These are phyloP conservation scores for Sycophila sp. DNA, from an alignment of 1,140 invertebrate genomes.

Conservation along the genomic window DNA sequence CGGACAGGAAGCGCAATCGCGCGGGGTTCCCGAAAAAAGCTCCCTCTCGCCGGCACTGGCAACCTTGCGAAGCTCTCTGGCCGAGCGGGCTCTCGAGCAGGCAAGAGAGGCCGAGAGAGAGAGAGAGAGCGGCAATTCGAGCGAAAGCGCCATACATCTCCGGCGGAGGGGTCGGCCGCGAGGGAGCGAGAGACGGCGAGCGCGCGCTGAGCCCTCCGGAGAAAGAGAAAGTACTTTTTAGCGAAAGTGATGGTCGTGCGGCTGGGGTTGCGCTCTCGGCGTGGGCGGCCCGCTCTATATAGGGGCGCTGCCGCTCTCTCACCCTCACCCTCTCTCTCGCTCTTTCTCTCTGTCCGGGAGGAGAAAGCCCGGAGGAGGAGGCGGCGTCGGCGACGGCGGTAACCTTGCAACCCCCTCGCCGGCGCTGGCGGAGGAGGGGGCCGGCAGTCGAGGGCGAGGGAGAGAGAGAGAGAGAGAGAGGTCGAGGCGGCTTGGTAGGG, in stretches of 20 bases:
- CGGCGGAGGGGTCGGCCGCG: no score
- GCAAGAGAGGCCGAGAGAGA: background rate
- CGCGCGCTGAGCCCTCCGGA: background rate
- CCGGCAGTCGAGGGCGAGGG: background rate
- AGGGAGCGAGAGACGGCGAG: background rate
- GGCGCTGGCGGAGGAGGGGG: background rate
- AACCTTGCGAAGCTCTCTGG: slow-evolving; percentile 33
- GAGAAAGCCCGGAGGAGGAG: slow-evolving; percentile 38
- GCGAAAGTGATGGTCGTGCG: slow-evolving; percentile 58
- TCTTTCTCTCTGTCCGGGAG: slow-evolving; percentile 29
- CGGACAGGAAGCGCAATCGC: background rate
- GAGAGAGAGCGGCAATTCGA: background rate
- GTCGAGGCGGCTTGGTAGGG: background rate
- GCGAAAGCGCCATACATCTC: background rate
- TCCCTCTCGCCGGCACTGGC: slow-evolving; percentile 44
- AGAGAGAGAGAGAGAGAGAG: slow-evolving; percentile 13
- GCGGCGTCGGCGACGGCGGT: slow-evolving; percentile 9
- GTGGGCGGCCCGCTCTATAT: slow-evolving; percentile 33
- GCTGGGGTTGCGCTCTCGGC: slow-evolving; percentile 40
- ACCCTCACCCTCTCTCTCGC: background rate
- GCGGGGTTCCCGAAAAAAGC: slow-evolving; percentile 6
- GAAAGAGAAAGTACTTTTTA: slow-evolving; percentile 55
- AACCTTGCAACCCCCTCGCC: background rate
- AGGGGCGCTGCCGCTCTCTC: background rate
- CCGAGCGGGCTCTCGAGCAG: background rate